Evolutionary conservation across 2,888 invertebrate species (phyloP).

Genomic region (Sialis lutaria): DNA sequence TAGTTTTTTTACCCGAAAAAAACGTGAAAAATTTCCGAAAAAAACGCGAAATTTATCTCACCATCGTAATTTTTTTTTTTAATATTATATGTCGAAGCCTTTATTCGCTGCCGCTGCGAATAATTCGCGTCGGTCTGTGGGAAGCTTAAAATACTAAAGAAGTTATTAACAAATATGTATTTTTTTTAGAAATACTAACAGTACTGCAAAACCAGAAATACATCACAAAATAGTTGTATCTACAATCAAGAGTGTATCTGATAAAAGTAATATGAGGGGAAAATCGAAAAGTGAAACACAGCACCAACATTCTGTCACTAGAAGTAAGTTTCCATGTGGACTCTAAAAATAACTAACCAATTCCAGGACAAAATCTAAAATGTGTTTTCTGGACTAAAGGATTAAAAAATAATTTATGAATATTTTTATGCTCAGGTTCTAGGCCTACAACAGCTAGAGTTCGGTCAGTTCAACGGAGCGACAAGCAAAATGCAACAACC

Average conservation of each 20-base stretch:
- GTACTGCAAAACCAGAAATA: slow-evolving; percentile 20
- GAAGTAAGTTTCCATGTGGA: background rate
- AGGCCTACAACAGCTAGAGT: slow-evolving; percentile 13
- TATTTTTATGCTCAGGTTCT: slow-evolving; percentile 11
- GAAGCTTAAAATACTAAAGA: too few species aligned
- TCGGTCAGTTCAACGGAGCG: slow-evolving; percentile 17
- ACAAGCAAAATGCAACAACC: slow-evolving; percentile 13
- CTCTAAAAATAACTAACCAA: too few species aligned
- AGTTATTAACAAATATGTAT: too few species aligned
- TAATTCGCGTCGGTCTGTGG: too few species aligned
- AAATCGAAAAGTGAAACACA: slow-evolving; percentile 14
- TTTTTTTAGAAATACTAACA: too few species aligned
- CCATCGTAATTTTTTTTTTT: too few species aligned
- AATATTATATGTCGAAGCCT: too few species aligned
- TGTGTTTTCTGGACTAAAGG: background rate
- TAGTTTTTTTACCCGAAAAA: too few species aligned
- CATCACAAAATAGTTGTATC: slow-evolving; percentile 27
- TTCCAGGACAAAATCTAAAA: background rate
- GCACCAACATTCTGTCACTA: background rate
- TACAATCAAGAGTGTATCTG: slow-evolving; percentile 25
- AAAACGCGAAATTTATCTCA: too few species aligned
- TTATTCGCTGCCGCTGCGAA: too few species aligned
- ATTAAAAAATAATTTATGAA: too few species aligned
- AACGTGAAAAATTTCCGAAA: too few species aligned
- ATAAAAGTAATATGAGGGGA: slow-evolving; percentile 20